phyloP scores from a whole-genome alignment of 2,888 invertebrate species.

The Synanthedon tipuliformis region DNA sequence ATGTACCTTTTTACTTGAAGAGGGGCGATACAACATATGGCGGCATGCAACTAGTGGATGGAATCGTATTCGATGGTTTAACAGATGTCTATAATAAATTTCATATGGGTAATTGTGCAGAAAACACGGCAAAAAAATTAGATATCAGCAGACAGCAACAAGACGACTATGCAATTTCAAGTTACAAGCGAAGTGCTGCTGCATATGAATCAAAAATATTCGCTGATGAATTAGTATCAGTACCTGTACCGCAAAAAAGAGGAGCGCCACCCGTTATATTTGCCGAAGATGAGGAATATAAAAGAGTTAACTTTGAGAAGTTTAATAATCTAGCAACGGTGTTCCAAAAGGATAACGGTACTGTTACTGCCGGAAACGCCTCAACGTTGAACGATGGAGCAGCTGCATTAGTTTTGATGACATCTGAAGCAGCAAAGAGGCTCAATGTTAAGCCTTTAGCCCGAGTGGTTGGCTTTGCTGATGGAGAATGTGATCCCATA shows the following conservation, averaged over 20 bases:
- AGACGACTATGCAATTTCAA: constrained; percentile 92
- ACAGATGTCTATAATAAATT: constrained; percentile 97
- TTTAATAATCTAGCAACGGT: constrained; percentile 88
- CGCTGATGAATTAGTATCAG: constrained; percentile 85
- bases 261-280: constrained; percentile 84
- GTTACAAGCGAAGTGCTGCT: constrained; percentile 89
- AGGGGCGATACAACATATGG: constrained; percentile 94
- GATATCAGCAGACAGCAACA: constrained; percentile 88
- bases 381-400: constrained; percentile 98
- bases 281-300: constrained; percentile 94
- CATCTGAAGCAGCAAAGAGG: constrained; percentile 78
- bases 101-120: constrained; percentile 99
- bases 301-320: constrained; percentile 92
- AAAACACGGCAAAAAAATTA: constrained; percentile 94
- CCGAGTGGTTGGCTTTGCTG: constrained; percentile 88
- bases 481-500: constrained; percentile 95
- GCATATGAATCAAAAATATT: constrained; percentile 84
- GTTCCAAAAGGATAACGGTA: constrained; percentile 93
- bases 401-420: constrained; percentile 90
- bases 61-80: constrained; percentile 95
- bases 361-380: constrained; percentile 98
- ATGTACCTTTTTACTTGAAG: constrained; percentile 94
- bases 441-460: constrained; percentile 90
- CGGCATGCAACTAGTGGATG: constrained; percentile 86
- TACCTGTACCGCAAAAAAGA: constrained; percentile 83